Evolutionary conservation across 2,888 invertebrate species (phyloP), one percentile per base, ranked within the genome.

Genomic region (Eilema griseolum): DNA sequence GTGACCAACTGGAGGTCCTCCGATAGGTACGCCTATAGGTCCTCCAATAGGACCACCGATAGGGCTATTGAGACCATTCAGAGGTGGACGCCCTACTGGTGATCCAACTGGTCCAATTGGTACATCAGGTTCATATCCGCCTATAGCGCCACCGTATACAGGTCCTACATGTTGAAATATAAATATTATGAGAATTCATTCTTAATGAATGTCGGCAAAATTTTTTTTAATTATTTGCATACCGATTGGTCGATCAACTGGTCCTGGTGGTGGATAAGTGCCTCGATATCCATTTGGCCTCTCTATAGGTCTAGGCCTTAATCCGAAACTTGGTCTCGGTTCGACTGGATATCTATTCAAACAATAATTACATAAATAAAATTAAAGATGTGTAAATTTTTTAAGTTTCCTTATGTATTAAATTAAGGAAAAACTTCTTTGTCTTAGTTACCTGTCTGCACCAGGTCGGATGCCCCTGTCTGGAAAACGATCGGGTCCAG

Each of bases 271-370:
- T 31, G 95, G 94, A 80, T 95, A 95, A 41, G 92, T 92, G 68
- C 95, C 95, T 2, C 96, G 93, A 83, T 96, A 96, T 46, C 96
- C 96, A 78, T 92, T 93, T 11, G 95, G 95, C 78, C 94, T 85
- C 3, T 93, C 93, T 37, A 91, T 80, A 3, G 93, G 93, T 76
- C 95, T 66, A 41, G 66, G 83, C 77, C 94, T 85, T 68, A 93
- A 57, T 12, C 92, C 92, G 67, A 89, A 93, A 66, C 87, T 90
- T 5, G 95, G 95, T 77, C 95, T 88, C 8, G 94, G 94, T 78
- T 95, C 95, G 11, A 89, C 88, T 12, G 95, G 95, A 78, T 89
- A 94, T 71, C 95, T 95, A 46, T 41, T 31, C 12, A 57, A 60
- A 66, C 14, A 60, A 26, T 62, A 14, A 10, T 16, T 60, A 23